A percentile compares a stretch with the other conserved stretches of the same genome.
phyloP scores from a whole-genome alignment of 2,888 invertebrate genomes.

The Ptilodon capucinus region DNA sequence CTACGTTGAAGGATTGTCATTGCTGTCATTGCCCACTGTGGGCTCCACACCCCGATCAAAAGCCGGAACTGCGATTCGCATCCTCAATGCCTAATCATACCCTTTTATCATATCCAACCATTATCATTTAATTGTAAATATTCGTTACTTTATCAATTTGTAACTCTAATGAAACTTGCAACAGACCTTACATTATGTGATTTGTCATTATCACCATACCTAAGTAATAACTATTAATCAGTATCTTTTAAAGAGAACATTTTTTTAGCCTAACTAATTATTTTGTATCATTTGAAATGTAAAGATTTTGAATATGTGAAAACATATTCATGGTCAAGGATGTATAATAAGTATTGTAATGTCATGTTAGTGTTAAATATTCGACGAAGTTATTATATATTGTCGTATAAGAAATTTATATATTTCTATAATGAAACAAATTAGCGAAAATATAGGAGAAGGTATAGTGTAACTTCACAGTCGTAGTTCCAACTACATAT shows the following conservation, averaged over 20 bases:
- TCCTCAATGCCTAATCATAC: conserved; percentile 26
- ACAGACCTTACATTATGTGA: conserved; percentile 67
- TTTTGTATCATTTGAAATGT: conserved; percentile 38
- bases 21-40: too few relatives aligned
- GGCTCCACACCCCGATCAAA: conserved; percentile 16
- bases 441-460: conserved; percentile 1
- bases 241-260: conserved; percentile 66
- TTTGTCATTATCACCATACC: conserved; percentile 64
- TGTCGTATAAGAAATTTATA: conserved; percentile 10
- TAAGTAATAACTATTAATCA: conserved; percentile 64
- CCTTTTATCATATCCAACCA: conserved; percentile 34
- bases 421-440: conserved; percentile 6
- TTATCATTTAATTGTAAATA: conserved; percentile 43
- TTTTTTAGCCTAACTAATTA: conserved; percentile 59
- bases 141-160: conserved; percentile 33
- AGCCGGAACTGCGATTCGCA: conserved; percentile 24
- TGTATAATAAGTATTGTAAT: conserved; percentile 3
- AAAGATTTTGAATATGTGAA: conserved; percentile 16
- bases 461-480: conserved; percentile 21
- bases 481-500: conserved; percentile 16
- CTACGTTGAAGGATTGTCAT: conserved; percentile 62
- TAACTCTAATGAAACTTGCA: conserved; percentile 53
- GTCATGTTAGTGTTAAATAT: not conserved
- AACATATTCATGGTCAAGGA: conserved; percentile 23
- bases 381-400: not conserved